A percentile compares a stretch with the other conserved stretches of the same genome.
Conservation (phyloP, 2,797 vertebrate genomes). For the Australoheros facetus region DNA sequence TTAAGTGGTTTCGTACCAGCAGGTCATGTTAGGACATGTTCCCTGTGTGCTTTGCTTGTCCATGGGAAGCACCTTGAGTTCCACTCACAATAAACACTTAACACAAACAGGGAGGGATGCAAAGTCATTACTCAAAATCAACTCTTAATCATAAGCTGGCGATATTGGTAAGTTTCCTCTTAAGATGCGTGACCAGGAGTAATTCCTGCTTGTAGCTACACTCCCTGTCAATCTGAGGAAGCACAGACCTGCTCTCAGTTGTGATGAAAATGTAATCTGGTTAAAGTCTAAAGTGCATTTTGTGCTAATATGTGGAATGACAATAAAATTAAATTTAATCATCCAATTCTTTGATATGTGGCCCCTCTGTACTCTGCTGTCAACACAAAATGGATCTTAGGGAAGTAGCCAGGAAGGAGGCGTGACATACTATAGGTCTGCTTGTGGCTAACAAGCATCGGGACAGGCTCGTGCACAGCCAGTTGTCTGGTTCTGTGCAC, state of each 20-base stretch:
- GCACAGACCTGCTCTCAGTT: background rate
- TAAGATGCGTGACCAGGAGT: background rate
- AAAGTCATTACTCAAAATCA: background rate
- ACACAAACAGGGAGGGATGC: background rate
- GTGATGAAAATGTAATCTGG: background rate
- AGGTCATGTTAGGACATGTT: slow-evolving; percentile 67
- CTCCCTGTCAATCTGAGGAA: background rate
- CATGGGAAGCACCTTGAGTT: slow-evolving; percentile 23
- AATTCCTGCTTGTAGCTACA: background rate
- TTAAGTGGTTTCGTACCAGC: slow-evolving; percentile 44
- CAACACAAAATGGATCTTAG: slow-evolving; percentile 63
- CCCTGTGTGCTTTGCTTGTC: slow-evolving; percentile 19
- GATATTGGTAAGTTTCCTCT: background rate
- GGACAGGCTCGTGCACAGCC: slow-evolving; percentile 35
- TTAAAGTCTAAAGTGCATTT: background rate
- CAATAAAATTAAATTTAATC: slow-evolving; percentile 1
- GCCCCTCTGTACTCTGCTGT: slow-evolving; percentile 41
- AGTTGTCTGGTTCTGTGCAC: slow-evolving; percentile 36
- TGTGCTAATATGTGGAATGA: background rate
- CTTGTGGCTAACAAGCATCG: slow-evolving; percentile 42
- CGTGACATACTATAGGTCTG: slow-evolving; percentile 24
- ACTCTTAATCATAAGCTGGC: background rate
- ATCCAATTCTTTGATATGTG: slow-evolving; percentile 15
- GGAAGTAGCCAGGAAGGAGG: slow-evolving; percentile 59
- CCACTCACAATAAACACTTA: slow-evolving; percentile 33